Evolutionary conservation across 1,140 invertebrate species (phyloP).

Genomic region (Caenorhabditis inopinata): DNA sequence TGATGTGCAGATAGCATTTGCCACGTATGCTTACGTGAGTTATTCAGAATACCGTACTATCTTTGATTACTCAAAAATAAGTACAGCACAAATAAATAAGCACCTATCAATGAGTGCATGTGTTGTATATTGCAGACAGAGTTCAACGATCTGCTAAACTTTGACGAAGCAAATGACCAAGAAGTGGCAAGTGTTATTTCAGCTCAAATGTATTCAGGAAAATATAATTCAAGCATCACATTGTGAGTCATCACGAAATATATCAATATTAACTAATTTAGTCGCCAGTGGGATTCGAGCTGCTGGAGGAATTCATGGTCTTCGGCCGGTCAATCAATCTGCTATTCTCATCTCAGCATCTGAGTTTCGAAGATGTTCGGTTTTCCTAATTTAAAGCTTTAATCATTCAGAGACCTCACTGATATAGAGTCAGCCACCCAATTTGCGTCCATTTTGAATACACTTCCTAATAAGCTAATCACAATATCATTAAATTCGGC

Average conservation of each 20-base stretch:
- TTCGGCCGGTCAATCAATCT: not conserved
- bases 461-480: not conserved
- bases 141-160: not conserved
- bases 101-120: too few relatives aligned
- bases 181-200: not conserved
- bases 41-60: too few relatives aligned
- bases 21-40: constrained; percentile 6
- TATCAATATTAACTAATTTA: too few relatives aligned
- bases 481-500: not conserved
- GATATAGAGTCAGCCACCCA: not conserved
- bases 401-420: not conserved
- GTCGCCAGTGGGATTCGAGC: not conserved
- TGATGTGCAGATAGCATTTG: not conserved
- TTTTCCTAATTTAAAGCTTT: not conserved
- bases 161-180: not conserved
- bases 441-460: not conserved
- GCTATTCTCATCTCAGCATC: constrained; percentile 20
- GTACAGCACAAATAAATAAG: too few relatives aligned
- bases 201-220: constrained; percentile 3
- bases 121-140: not conserved
- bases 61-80: too few relatives aligned
- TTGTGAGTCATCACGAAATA: too few relatives aligned
- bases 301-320: not conserved
- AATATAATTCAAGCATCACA: not conserved
- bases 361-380: not conserved